Conservation (phyloP, 2,888 invertebrate genomes). For the Oegoconia quadripuncta region DNA sequence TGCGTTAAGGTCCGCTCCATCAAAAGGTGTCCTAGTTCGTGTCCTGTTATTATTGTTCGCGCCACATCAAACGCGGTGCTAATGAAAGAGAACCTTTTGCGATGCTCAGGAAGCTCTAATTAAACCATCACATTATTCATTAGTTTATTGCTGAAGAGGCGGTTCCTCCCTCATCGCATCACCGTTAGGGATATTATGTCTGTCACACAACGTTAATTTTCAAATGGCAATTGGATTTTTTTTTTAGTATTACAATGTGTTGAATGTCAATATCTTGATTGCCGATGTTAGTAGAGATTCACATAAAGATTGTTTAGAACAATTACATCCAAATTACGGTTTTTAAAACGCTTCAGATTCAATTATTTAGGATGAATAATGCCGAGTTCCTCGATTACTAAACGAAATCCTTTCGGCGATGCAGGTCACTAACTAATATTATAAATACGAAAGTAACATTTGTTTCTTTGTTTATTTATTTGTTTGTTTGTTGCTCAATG, state of each 20-base stretch:
- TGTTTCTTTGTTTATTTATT: too few relatives aligned
- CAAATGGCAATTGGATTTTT: background rate
- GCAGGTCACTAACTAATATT: too few relatives aligned
- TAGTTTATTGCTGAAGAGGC: slow-evolving; percentile 51
- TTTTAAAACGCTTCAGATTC: too few relatives aligned
- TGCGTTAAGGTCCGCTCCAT: slow-evolving; percentile 25
- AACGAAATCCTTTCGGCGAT: too few relatives aligned
- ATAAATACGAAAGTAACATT: too few relatives aligned
- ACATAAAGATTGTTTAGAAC: too few relatives aligned
- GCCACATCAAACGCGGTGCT: slow-evolving; percentile 45
- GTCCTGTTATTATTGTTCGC: slow-evolving; percentile 45
- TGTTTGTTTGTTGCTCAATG: too few relatives aligned
- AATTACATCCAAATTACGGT: too few relatives aligned
- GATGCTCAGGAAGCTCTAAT: slow-evolving; percentile 58
- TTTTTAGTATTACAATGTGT: background rate
- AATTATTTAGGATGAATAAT: too few relatives aligned
- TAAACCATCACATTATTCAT: slow-evolving; percentile 66
- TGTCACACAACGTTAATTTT: slow-evolving; percentile 14
- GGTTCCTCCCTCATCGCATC: slow-evolving; percentile 34
- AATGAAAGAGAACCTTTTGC: slow-evolving; percentile 43
- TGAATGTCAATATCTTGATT: too few relatives aligned
- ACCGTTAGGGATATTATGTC: slow-evolving; percentile 31
- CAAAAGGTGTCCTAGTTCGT: slow-evolving; percentile 40
- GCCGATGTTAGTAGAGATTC: too few relatives aligned
- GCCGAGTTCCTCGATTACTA: too few relatives aligned